Conservation (phyloP, 1,140 invertebrate species). For the Odontomachus brunneus region DNA sequence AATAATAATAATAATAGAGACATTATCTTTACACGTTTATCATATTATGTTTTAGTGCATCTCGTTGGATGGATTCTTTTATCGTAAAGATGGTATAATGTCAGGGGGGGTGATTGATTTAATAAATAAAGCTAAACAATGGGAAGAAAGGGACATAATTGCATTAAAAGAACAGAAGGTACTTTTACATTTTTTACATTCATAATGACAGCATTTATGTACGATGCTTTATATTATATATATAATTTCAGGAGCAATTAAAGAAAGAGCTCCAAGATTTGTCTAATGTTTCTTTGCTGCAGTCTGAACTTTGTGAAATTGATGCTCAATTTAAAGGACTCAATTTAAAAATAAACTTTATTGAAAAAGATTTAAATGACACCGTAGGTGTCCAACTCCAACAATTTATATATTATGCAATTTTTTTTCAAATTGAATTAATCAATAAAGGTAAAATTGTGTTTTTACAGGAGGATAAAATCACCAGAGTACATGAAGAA, state of each 20-base stretch:
- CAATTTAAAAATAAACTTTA: slow-evolving; percentile 96
- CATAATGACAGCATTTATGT: slow-evolving; percentile 5
- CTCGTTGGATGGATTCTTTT: slow-evolving; percentile 98
- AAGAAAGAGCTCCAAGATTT: slow-evolving; percentile 94
- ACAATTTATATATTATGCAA: not conserved
- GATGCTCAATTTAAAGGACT: slow-evolving; percentile 97
- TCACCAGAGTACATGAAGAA: slow-evolving; percentile 87
- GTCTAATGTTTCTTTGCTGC: slow-evolving; percentile 97
- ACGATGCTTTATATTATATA: slow-evolving; percentile 15
- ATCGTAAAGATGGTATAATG: slow-evolving; percentile 98
- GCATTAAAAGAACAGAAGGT: slow-evolving; percentile 92
- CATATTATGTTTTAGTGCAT: slow-evolving; percentile 88
- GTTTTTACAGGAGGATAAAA: slow-evolving; percentile 89
- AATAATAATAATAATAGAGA: slow-evolving; percentile 1
- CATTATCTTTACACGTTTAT: slow-evolving; percentile 7
- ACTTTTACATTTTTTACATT: slow-evolving; percentile 26
- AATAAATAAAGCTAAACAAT: slow-evolving; percentile 95
- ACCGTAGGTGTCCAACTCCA: slow-evolving; percentile 86
- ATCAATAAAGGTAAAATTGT: slow-evolving; percentile 14
- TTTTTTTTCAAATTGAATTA: slow-evolving; percentile 9
- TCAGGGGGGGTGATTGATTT: slow-evolving; percentile 97
- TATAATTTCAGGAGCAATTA: slow-evolving; percentile 88
- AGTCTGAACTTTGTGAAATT: slow-evolving; percentile 98
- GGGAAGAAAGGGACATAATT: slow-evolving; percentile 97
- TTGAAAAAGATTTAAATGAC: slow-evolving; percentile 93